Evolutionary conservation across 2,888 invertebrate species (phyloP).

Genomic region (Barypeithes pellucidus): DNA sequence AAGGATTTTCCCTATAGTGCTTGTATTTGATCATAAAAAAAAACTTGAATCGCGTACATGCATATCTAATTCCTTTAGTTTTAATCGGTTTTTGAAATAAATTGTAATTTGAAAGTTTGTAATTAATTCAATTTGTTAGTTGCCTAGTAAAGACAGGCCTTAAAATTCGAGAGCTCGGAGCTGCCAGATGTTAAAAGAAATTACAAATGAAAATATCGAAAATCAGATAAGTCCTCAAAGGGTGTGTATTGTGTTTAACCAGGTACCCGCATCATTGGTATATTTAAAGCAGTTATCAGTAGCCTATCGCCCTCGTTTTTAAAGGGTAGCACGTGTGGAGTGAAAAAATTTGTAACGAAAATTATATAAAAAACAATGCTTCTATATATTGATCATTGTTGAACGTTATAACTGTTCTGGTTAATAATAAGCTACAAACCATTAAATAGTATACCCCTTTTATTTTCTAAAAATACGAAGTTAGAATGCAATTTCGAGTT

Average conservation of each 20-base stretch:
- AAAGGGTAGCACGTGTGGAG: slow-evolving; percentile 47
- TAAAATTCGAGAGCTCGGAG: slow-evolving; percentile 2
- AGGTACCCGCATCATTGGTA: slow-evolving; percentile 63
- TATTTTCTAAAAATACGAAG: too few species aligned
- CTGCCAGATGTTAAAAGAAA: slow-evolving; percentile 42
- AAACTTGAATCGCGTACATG: too few species aligned
- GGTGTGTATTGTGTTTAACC: slow-evolving; percentile 61
- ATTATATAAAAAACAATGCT: slow-evolving; percentile 12
- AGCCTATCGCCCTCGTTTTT: slow-evolving; percentile 46
- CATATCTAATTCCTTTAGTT: too few species aligned
- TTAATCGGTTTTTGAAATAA: too few species aligned
- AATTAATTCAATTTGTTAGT: neutral
- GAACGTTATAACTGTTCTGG: too few species aligned
- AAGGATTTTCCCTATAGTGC: too few species aligned
- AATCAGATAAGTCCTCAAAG: slow-evolving; percentile 48
- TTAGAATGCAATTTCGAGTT: too few species aligned
- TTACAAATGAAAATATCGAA: slow-evolving; percentile 35
- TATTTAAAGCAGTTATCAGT: slow-evolving; percentile 54
- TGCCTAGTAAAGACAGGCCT: slow-evolving; percentile 8
- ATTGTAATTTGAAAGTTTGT: too few species aligned
- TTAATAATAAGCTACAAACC: too few species aligned
- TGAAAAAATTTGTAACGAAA: slow-evolving; percentile 27
- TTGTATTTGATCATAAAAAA: too few species aligned
- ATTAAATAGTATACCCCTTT: too few species aligned
- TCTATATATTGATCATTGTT: too few species aligned